Percentiles rank a stretch among this genome's conserved stretches.
phyloP scores from a whole-genome alignment of 92 coral and sea anemone genomes.

The Umimayanthus kanabou region DNA sequence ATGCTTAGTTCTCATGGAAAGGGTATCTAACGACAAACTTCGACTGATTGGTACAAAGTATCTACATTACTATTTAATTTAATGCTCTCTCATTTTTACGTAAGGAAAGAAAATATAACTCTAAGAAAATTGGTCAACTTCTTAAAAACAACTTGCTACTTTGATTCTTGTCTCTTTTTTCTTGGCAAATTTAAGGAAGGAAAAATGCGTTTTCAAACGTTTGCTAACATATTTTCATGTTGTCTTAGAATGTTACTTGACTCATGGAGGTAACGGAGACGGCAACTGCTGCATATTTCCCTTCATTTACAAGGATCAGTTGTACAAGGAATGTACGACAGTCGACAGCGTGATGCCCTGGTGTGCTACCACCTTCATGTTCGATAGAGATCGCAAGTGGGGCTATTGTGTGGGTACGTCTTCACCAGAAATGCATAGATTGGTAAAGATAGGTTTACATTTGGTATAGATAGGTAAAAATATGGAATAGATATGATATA shows the following conservation, averaged over 20 bases:
- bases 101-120: no score
- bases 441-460: background rate
- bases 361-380: constrained; percentile 69
- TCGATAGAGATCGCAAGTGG: constrained; percentile 61
- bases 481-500: no score
- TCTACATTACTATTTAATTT: no score
- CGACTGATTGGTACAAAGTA: no score
- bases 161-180: no score
- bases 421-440: background rate
- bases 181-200: background rate
- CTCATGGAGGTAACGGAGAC: constrained; percentile 57
- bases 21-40: no score
- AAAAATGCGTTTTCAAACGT: background rate
- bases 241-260: constrained; percentile 54
- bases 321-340: constrained; percentile 47
- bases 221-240: background rate
- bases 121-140: no score
- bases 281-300: constrained; percentile 65
- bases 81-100: no score
- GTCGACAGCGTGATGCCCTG: constrained; percentile 62
- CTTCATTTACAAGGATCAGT: constrained; percentile 50
- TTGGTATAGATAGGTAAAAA: background rate
- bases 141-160: no score
- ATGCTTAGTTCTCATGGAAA: no score
- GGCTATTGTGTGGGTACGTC: constrained; percentile 63